phyloP scores from a whole-genome alignment of 2,888 invertebrate species.

The Microctonus aethiopoides region DNA sequence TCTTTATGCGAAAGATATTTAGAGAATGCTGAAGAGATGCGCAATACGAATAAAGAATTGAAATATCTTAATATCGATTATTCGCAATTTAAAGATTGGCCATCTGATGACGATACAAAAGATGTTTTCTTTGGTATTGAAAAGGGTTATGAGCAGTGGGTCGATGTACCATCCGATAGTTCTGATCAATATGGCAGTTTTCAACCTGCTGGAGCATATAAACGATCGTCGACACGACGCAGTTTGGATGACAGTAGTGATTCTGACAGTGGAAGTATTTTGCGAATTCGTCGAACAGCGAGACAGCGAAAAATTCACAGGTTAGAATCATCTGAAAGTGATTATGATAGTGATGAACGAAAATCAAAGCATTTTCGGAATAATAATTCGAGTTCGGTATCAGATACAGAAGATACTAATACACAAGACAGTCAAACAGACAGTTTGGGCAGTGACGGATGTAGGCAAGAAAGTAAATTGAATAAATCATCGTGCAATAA shows the following conservation, averaged over 20 bases:
- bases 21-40: slow-evolving; percentile 72
- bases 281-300: slow-evolving; percentile 51
- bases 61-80: slow-evolving; percentile 81
- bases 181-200: slow-evolving; percentile 61
- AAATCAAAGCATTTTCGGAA: slow-evolving; percentile 56
- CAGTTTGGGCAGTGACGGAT: slow-evolving; percentile 68
- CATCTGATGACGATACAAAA: slow-evolving; percentile 71
- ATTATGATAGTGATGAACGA: slow-evolving; percentile 60
- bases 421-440: slow-evolving; percentile 68
- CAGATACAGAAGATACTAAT: slow-evolving; percentile 66
- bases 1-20: slow-evolving; percentile 72
- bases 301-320: slow-evolving; percentile 58
- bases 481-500: slow-evolving; percentile 61
- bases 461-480: slow-evolving; percentile 51
- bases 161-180: slow-evolving; percentile 57
- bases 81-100: slow-evolving; percentile 75
- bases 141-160: slow-evolving; percentile 71
- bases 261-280: slow-evolving; percentile 60
- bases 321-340: slow-evolving; percentile 63
- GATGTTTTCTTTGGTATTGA: slow-evolving; percentile 74
- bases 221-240: slow-evolving; percentile 53
- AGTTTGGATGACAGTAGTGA: slow-evolving; percentile 61
- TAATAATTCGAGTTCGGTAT: slow-evolving; percentile 53
- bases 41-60: slow-evolving; percentile 77
- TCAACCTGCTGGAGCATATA: slow-evolving; percentile 57